These are phyloP conservation scores for Lydus trimaculatus DNA, from an alignment of 2,888 invertebrate species.

Conservation along the genomic window DNA sequence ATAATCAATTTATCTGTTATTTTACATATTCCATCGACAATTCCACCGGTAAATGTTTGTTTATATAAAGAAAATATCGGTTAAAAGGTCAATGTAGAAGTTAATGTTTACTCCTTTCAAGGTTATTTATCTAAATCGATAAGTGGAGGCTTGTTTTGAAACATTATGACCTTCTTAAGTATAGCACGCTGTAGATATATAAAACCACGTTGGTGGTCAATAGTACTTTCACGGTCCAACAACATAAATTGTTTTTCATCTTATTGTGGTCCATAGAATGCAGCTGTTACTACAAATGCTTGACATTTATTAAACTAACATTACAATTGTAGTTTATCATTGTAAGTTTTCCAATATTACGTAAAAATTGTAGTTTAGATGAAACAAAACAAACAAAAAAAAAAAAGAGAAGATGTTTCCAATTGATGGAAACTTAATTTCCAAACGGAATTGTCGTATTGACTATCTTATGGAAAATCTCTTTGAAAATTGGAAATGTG, in stretches of 20 bases:
- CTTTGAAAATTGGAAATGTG: neutral
- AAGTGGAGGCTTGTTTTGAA: neutral
- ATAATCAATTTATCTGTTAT: too few species aligned
- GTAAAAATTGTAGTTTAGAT: neutral
- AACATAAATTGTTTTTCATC: conserved; percentile 40
- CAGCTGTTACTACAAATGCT: conserved; percentile 38
- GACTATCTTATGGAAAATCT: neutral
- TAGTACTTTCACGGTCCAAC: conserved; percentile 18
- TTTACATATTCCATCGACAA: too few species aligned
- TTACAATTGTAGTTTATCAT: conserved; percentile 1
- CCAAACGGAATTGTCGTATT: neutral
- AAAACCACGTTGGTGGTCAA: conserved; percentile 15
- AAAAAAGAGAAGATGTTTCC: too few species aligned
- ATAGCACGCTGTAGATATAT: neutral
- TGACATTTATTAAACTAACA: conserved; percentile 39
- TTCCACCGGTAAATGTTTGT: too few species aligned
- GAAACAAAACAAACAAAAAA: too few species aligned
- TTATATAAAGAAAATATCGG: too few species aligned
- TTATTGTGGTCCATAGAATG: conserved; percentile 40
- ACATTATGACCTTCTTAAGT: conserved; percentile 1
- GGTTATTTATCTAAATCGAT: neutral
- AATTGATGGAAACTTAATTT: neutral
- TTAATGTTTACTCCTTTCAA: too few species aligned
- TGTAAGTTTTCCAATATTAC: neutral
- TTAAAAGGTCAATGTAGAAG: too few species aligned